Evolutionary conservation across 2,113 vertebrate species (phyloP), one percentile per base, ranked within the genome.

Genomic region (Apistogramma diplotaenia): DNA sequence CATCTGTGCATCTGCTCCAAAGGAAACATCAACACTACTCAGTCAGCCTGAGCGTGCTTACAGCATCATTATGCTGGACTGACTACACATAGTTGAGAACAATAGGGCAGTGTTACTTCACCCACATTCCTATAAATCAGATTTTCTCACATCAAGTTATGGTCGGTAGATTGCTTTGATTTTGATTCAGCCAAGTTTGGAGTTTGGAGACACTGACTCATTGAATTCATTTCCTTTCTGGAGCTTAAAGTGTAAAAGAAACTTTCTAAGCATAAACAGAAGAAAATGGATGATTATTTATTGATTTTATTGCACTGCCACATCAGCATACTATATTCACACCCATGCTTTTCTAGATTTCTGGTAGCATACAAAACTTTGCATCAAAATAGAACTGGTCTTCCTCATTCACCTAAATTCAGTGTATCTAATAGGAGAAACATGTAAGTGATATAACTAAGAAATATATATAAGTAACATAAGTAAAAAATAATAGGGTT

Each of bases 1-100:
- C 57, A 87, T 91, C 71, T 82, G 82, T 73, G 43, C 51, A 70
- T 65, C 77, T 85, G 84, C 76, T 83, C 56, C 78, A 55, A 35
- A 78, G 62, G 65, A 78, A 84, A 80, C 76, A 23, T 70, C 25
- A 75, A 40, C 78, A 53, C 9, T 23, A 0, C 11, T 76, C 5
- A 3, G 43, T 72, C 33, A 79, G 55, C 21, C 11, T 49, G 81
- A 54, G n/a, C 18, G 12, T 18, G 73, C 13, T 55, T 35, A 46
- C 16, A 61, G 35, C 21, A 73, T 29, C 18, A 33, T 58, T 29
- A 9, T 78, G 33, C 10, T 27, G 55, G 37, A 73, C 70, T 57
- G 40, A 78, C 55, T 76, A 13, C 13, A 59, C 4, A 4, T n/a
- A 46, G 27, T 60, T 72, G 19, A 40, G 29, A 6, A 51, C 19